A percentile compares a stretch with the other conserved stretches of the same genome.
phyloP scores from a whole-genome alignment of 2,113 vertebrate species.

The Archilochus colubris region DNA sequence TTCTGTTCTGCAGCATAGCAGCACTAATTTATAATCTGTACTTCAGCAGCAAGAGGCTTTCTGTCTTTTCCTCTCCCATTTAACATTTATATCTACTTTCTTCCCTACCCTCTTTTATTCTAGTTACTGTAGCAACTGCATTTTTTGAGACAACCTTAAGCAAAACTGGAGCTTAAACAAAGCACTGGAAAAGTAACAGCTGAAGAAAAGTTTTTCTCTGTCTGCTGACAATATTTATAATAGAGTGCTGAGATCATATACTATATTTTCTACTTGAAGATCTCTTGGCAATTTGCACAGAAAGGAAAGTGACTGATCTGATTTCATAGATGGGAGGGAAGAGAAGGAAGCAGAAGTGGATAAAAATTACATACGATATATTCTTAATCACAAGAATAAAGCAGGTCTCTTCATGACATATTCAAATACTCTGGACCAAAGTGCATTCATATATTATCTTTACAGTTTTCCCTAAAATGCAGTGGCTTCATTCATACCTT shows the following conservation, averaged over 20 bases:
- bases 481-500: background rate
- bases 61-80: background rate
- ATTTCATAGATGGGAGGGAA: background rate
- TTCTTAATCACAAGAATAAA: background rate
- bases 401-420: background rate
- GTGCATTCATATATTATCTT: background rate
- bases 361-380: background rate
- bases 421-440: background rate
- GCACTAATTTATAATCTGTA: slow-evolving; percentile 40
- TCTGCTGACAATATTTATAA: background rate
- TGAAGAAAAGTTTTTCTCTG: background rate
- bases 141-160: background rate
- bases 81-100: slow-evolving; percentile 27
- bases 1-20: slow-evolving; percentile 27
- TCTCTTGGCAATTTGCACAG: background rate
- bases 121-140: background rate
- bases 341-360: background rate
- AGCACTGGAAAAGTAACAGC: background rate
- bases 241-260: background rate
- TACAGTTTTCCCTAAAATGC: background rate
- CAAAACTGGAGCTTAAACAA: background rate
- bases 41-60: background rate
- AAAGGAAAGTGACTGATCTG: background rate
- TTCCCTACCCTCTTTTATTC: background rate
- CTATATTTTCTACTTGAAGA: background rate